Percentiles rank a stretch among this genome's conserved stretches.
Conservation (phyloP, 2,888 invertebrate genomes). For the Pteria penguin region DNA sequence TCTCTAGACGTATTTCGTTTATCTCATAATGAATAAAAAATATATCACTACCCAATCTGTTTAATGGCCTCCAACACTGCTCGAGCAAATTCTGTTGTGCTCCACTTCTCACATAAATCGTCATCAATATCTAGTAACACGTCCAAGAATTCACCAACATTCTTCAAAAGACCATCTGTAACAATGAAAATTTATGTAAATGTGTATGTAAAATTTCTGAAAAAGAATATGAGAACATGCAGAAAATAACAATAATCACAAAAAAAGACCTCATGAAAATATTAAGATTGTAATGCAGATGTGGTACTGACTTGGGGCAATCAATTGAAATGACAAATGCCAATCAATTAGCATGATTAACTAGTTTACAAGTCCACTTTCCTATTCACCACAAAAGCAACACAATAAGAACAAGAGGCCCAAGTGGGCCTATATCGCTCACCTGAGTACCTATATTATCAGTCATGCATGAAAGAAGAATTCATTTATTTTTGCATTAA, state of each 20-base stretch:
- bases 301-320: too few relatives aligned
- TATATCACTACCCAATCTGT: constrained; percentile 75
- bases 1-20: too few relatives aligned
- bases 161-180: constrained; percentile 77
- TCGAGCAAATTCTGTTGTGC: constrained; percentile 64
- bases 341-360: too few relatives aligned
- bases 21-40: too few relatives aligned
- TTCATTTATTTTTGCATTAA: too few relatives aligned
- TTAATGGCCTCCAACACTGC: constrained; percentile 73
- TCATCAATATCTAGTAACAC: constrained; percentile 70
- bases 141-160: constrained; percentile 71
- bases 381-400: too few relatives aligned
- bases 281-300: neutral
- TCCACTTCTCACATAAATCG: constrained; percentile 73
- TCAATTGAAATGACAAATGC: too few relatives aligned
- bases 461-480: too few relatives aligned
- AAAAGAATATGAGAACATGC: neutral
- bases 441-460: too few relatives aligned
- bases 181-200: constrained; percentile 2
- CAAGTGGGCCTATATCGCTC: too few relatives aligned
- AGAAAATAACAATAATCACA: neutral
- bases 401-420: too few relatives aligned
- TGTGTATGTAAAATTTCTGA: neutral
- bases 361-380: too few relatives aligned
- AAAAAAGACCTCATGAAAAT: neutral